phyloP scores from a whole-genome alignment of 2,113 vertebrate species.

The Riparia riparia region DNA sequence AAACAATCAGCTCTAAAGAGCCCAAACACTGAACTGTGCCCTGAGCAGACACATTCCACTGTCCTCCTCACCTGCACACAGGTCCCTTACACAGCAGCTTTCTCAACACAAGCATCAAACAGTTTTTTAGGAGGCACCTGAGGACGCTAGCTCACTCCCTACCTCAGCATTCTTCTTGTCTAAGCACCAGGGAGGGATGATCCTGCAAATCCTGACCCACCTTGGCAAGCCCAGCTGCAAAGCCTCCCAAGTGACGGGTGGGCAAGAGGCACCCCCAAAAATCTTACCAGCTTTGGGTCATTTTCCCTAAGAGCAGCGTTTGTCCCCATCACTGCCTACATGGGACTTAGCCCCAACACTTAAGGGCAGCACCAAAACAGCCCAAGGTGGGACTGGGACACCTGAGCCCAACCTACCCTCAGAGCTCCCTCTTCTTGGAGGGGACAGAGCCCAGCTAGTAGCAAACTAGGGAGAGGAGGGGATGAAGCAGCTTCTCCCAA shows the following conservation, averaged over 20 bases:
- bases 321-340: neutral
- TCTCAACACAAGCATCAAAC: neutral
- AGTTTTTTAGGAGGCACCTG: neutral
- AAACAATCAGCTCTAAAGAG: neutral
- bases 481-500: neutral
- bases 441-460: neutral
- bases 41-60: rapidly evolving
- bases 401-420: neutral
- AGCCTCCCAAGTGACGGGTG: neutral
- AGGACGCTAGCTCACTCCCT: neutral
- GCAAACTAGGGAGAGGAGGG: rapidly evolving
- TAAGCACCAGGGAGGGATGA: neutral
- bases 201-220: neutral
- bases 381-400: neutral
- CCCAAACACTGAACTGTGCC: neutral
- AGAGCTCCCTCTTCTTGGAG: neutral
- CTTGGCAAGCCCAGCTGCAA: neutral
- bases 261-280: neutral
- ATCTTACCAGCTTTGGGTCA: neutral
- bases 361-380: neutral
- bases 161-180: neutral
- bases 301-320: neutral
- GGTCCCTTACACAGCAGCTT: neutral
- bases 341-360: neutral
- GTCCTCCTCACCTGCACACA: neutral